Evolutionary conservation across 2,888 invertebrate species (phyloP), one percentile per base, ranked within the genome.

Genomic region (Eupithecia subfuscata): DNA sequence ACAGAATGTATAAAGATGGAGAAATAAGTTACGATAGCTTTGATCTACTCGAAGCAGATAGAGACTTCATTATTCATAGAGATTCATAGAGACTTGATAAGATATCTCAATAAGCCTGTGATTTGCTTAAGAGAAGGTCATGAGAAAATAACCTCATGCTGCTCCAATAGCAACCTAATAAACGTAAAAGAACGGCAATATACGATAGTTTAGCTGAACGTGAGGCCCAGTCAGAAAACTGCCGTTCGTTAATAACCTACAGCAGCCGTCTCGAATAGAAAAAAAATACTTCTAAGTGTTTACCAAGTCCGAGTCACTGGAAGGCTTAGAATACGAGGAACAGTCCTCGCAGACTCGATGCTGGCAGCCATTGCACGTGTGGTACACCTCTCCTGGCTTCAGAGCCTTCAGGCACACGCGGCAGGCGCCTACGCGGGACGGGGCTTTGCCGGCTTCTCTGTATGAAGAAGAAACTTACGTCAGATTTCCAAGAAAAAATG

Each of bases 271-370:
- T 30, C 7, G 5, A 2, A 30, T 63, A 63, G 30, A 16, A 30
- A 16, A n/a, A 30, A 30, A 63, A 18, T 6, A 48, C 18, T 25
- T 64, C 0, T 65, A 34, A 11, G 22, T 43, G 18, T 48, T 69
- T 71, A 75, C 97, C 91, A 97, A 96, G 85, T 98, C 97, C 86
- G 98, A 97, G 81, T 97, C 97, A 86, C 97, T 97, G 78, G 97
- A 96, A 75, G 97, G 96, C 86, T 98, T 97, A 83, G 98, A 98
- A 91, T 98, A 98, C 73, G 98, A 98, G 82, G 98, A 98, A 89
- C 98, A 98, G 92, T 98, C 98, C 91, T 98, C 98, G 91, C 98
- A 98, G 71, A 98, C 98, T 82, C 97, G 96, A 88, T 98, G 98
- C 86, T 98, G 97, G 91, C 98, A 98, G 92, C 98, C 98, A 86